These are phyloP conservation scores for Peromyscus polionotus DNA, from an alignment of 2,113 vertebrate genomes.

Conservation along the genomic window DNA sequence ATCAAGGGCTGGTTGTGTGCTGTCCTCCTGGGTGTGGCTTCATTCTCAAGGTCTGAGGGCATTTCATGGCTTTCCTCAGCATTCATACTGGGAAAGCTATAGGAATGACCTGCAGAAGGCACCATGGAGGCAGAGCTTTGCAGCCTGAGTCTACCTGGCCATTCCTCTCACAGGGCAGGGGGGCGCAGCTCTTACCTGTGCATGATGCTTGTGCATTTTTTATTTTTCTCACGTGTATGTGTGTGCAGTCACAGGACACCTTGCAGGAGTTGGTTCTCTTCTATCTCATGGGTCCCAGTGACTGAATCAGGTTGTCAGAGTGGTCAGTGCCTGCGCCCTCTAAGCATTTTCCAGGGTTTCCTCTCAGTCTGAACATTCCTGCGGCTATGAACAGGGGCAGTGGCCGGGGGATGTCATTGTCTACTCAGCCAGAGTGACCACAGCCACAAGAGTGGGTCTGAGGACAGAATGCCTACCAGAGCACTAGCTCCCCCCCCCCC, in stretches of 20 bases:
- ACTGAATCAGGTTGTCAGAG: neutral
- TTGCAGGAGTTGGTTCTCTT: neutral
- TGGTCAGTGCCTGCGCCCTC: neutral
- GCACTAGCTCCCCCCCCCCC: too few relatives aligned
- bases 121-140: neutral
- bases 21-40: neutral
- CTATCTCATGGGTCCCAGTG: neutral
- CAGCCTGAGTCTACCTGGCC: neutral
- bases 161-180: neutral
- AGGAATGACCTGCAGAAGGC: neutral
- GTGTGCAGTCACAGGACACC: neutral
- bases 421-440: too few relatives aligned
- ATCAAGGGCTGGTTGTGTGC: neutral
- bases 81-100: neutral
- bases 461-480: neutral
- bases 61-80: neutral
- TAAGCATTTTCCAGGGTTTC: neutral
- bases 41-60: neutral
- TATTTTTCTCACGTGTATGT: neutral
- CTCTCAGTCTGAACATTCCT: neutral
- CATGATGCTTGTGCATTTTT: neutral
- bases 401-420: too few relatives aligned
- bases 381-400: too few relatives aligned
- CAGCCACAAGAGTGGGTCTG: accelerated
- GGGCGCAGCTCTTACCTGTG: accelerated